These are phyloP conservation scores for Hirudinaria manillensis DNA, from an alignment of 2,888 invertebrate genomes.

Conservation along the genomic window DNA sequence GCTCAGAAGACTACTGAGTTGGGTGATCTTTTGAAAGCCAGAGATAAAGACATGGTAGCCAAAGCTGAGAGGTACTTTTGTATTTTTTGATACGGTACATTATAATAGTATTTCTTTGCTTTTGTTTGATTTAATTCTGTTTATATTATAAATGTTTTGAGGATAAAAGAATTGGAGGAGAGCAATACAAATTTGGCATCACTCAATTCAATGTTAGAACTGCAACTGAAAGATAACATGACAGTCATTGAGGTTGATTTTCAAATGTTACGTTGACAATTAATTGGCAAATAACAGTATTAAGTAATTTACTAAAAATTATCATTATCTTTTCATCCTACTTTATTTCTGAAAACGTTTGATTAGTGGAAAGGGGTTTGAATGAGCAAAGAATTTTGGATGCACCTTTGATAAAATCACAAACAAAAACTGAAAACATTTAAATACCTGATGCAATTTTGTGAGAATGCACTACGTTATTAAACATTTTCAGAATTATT, in stretches of 20 bases:
- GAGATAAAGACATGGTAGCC: not conserved
- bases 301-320: too few relatives aligned
- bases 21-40: not conserved
- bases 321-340: too few relatives aligned
- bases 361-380: too few relatives aligned
- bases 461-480: too few relatives aligned
- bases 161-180: slow-evolving; percentile 13
- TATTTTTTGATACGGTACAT: not conserved
- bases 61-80: slow-evolving; percentile 6
- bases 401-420: too few relatives aligned
- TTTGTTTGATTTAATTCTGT: not conserved
- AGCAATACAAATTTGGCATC: not conserved
- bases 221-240: not conserved
- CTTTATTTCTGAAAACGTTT: too few relatives aligned
- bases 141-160: not conserved
- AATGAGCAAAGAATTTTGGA: too few relatives aligned
- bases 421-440: too few relatives aligned
- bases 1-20: not conserved
- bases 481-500: too few relatives aligned
- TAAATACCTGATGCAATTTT: too few relatives aligned
- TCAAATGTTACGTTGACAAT: not conserved
- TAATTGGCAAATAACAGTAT: too few relatives aligned
- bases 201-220: not conserved
- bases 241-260: not conserved
- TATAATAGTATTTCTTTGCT: not conserved